These are phyloP conservation scores for Hirtodrosophila alboralis DNA, from an alignment of 2,888 invertebrate genomes.

Conservation along the genomic window DNA sequence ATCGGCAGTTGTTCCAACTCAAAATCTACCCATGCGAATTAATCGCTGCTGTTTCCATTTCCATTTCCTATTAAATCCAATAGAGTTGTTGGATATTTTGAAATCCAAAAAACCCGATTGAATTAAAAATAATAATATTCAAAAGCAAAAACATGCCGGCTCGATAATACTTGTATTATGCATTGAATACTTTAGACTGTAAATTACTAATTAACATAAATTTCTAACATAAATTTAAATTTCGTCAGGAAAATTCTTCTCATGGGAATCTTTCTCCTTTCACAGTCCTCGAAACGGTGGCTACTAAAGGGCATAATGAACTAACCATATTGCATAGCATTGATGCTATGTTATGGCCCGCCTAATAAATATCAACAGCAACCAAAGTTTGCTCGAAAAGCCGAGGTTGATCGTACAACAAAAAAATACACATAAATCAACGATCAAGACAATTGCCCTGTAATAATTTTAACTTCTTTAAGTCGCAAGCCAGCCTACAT, in stretches of 20 bases:
- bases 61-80: too few species aligned
- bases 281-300: conserved; percentile 27
- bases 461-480: conserved; percentile 78
- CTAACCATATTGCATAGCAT: conserved; percentile 41
- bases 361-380: conserved; percentile 59
- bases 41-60: too few species aligned
- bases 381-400: conserved; percentile 46
- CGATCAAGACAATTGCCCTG: conserved; percentile 78
- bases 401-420: conserved; percentile 45
- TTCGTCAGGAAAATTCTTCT: too few species aligned
- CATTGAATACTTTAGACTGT: too few species aligned
- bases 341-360: conserved; percentile 24
- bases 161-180: too few species aligned
- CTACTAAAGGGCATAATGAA: conserved; percentile 53
- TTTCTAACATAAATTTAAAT: too few species aligned
- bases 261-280: too few species aligned
- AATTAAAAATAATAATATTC: too few species aligned
- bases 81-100: too few species aligned
- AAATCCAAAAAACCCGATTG: too few species aligned
- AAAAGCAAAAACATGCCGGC: too few species aligned
- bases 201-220: too few species aligned
- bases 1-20: background rate
- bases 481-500: conserved; percentile 70
- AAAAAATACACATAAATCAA: conserved; percentile 73
- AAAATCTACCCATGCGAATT: background rate